These are phyloP conservation scores for Candoia aspera DNA, from an alignment of 2,113 vertebrate genomes.

Conservation along the genomic window DNA sequence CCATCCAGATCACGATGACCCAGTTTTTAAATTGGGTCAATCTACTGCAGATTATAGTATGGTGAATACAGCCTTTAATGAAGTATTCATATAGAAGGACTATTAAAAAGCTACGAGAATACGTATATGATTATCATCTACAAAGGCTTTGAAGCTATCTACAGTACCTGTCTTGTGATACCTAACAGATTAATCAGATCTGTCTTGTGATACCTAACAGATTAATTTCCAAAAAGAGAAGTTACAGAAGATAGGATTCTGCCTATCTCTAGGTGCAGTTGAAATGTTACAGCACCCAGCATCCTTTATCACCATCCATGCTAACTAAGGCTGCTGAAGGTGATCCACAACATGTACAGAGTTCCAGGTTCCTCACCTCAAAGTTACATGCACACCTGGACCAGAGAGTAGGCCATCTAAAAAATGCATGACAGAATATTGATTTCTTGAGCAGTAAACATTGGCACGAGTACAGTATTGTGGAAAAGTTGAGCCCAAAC, in stretches of 20 bases:
- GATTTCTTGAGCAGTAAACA: conserved; percentile 64
- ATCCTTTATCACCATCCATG: neutral
- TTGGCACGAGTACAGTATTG: conserved; percentile 56
- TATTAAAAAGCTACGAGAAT: neutral
- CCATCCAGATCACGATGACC: neutral
- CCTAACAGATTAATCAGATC: conserved; percentile 4
- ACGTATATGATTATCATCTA: neutral
- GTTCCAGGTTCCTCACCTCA: too few relatives aligned
- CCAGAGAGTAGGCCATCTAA: neutral
- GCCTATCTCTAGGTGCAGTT: conserved; percentile 14
- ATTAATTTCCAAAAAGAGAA: conserved; percentile 56
- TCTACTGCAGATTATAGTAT: neutral
- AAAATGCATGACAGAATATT: conserved; percentile 50
- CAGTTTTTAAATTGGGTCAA: neutral
- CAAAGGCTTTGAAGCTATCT: neutral
- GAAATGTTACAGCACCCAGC: neutral
- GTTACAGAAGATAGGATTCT: neutral
- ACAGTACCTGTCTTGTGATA: neutral
- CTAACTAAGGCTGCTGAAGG: neutral
- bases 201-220: neutral
- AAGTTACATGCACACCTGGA: neutral
- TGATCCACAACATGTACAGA: neutral
- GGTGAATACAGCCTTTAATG: neutral
- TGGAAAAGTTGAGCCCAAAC: conserved; percentile 60
- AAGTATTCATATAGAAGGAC: neutral